These are phyloP conservation scores for Cyprinus carpio DNA, from an alignment of 2,113 vertebrate species.

Conservation along the genomic window DNA sequence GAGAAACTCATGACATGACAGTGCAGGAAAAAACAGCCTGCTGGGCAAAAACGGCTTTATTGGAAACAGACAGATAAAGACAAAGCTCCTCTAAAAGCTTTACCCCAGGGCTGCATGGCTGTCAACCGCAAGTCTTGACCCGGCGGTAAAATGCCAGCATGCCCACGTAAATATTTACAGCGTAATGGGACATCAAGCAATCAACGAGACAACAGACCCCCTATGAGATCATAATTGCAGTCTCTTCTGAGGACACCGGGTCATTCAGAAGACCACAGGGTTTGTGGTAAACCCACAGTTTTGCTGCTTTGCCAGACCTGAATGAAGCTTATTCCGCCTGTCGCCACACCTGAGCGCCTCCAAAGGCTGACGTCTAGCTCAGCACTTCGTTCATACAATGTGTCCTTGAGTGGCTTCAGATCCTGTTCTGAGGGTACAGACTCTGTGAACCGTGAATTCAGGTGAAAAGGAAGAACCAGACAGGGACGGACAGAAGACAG, in stretches of 20 bases:
- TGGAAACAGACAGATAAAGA: constrained; percentile 28
- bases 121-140: constrained; percentile 4
- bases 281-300: constrained; percentile 4
- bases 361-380: constrained; percentile 25
- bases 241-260: constrained; percentile 3
- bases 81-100: constrained; percentile 8
- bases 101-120: neutral
- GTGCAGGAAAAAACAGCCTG: neutral
- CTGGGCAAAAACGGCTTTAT: constrained; percentile 4
- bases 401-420: constrained; percentile 4
- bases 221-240: constrained; percentile 38
- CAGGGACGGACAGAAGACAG: no score
- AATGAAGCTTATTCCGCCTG: constrained; percentile 2
- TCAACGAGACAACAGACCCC: constrained; percentile 4
- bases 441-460: constrained; percentile 19
- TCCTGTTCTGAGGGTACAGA: neutral
- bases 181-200: constrained; percentile 17
- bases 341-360: constrained; percentile 33
- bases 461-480: neutral
- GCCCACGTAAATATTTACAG: constrained; percentile 18
- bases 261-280: neutral
- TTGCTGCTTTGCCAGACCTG: constrained; percentile 28
- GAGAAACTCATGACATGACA: constrained; percentile 14
- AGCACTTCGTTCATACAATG: constrained; percentile 33
- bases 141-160: neutral